Evolutionary conservation across 2,888 invertebrate species (phyloP), one percentile per base, ranked within the genome.

Genomic region (Ischnus inquisitorius): DNA sequence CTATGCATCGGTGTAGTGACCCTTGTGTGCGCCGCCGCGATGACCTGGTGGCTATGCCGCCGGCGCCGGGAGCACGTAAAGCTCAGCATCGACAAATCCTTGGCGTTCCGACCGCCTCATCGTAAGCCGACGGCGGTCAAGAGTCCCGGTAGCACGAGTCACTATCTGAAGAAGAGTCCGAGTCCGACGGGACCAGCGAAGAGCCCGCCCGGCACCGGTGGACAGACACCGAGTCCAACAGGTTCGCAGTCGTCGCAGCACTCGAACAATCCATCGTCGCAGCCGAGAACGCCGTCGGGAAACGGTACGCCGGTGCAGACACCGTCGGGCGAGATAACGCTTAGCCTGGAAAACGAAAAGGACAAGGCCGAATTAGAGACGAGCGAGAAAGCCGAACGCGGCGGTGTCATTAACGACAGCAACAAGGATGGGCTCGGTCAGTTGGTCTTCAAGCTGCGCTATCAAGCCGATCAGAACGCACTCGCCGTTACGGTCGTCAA

Each of bases 141-240:
- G 87, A 98, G 97, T 84, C 98, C 98, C 0, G 97, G 97, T 74
- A 97, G 97, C 14, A 96, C 96, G 86, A 96, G 96, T 39, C 97
- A 98, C 93, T 98, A 98, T 94, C 94, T 98, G 92, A 98, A 98
- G 94, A 98, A 98, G 94, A 97, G 97, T n/a, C 98, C 98, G 0
- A 97, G 98, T 84, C 98, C 98, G 0, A 97, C 98, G 4, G 95
- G 95, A 92, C 92, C 96, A 87, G 94, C 94, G 43, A 95, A 95
- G 85, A 95, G 96, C 87, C 95, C 95, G 4, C 95, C 95, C 1
- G 95, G 94, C 68, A 92, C 94, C 3, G 94, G 93, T 8, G 94
- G 94, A 46, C 94, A 91, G 82, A 92, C 91, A 5, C 91, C 92
- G 4, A 92, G 92, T 82, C 92, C 92, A 75, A 94, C 91, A 85